Percentiles rank a stretch among this genome's conserved stretches.
phyloP scores from a whole-genome alignment of 64 coral and sea anemone species.

The Pocillopora verrucosa region DNA sequence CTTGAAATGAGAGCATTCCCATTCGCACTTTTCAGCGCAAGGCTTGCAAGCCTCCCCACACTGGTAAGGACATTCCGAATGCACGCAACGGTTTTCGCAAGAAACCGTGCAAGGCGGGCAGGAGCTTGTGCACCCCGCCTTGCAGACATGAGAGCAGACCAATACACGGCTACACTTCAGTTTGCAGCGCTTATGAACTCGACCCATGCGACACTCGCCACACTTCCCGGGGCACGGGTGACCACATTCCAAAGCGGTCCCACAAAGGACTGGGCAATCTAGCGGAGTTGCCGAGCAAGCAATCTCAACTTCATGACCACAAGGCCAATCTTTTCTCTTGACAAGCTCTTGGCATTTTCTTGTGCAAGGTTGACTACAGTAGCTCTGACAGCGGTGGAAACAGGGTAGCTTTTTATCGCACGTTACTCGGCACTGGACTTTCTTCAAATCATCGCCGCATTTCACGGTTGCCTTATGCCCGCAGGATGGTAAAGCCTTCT shows the following conservation, averaged over 20 bases:
- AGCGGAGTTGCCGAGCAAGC: not conserved
- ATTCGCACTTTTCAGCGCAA: constrained; percentile 28
- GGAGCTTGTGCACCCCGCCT: not conserved
- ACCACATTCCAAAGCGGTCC: not conserved
- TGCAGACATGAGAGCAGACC: constrained; percentile 54
- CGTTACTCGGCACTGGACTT: constrained; percentile 10
- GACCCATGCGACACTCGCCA: constrained; percentile 55
- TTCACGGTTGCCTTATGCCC: constrained; percentile 44
- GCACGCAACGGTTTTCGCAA: constrained; percentile 48
- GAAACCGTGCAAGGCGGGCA: constrained; percentile 44
- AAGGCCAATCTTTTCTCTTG: constrained; percentile 3
- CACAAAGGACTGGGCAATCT: not conserved
- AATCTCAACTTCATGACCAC: not conserved
- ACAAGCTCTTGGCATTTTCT: not conserved
- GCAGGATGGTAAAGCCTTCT: constrained; percentile 45
- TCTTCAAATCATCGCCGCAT: constrained; percentile 2
- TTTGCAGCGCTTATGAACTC: constrained; percentile 48
- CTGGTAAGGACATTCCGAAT: constrained; percentile 36
- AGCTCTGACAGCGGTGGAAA: constrained; percentile 51
- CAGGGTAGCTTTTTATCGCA: constrained; percentile 66
- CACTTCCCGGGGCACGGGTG: constrained; percentile 29
- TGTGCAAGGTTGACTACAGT: constrained; percentile 14
- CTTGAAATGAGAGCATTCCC: constrained; percentile 52
- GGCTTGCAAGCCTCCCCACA: constrained; percentile 52
- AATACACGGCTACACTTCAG: constrained; percentile 25